Evolutionary conservation across 2,797 vertebrate species (phyloP).

Genomic region (Capromys pilorides): DNA sequence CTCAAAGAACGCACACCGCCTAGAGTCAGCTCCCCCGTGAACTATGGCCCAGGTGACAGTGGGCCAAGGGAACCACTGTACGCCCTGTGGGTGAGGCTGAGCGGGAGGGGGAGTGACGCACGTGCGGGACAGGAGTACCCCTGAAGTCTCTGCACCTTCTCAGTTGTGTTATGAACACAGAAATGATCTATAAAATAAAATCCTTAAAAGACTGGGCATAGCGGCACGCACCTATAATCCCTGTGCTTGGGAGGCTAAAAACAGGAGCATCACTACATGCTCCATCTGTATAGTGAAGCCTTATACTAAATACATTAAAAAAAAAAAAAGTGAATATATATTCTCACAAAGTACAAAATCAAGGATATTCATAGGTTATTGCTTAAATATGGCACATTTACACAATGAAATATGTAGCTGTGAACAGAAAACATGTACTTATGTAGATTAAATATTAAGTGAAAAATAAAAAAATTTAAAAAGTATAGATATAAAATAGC

Average conservation of each 20-base stretch:
- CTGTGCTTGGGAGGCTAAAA: too few species aligned
- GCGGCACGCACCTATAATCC: too few species aligned
- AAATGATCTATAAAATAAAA: neutral
- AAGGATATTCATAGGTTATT: neutral
- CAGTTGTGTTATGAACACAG: neutral
- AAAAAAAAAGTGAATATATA: neutral
- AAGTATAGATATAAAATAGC: neutral
- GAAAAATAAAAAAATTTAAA: neutral
- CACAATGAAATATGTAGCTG: neutral
- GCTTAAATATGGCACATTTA: conserved; percentile 15
- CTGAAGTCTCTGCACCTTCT: neutral
- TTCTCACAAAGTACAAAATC: conserved; percentile 23
- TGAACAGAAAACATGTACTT: neutral
- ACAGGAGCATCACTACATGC: too few species aligned
- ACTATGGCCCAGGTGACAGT: neutral
- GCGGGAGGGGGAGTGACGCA: too few species aligned
- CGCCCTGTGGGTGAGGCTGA: neutral
- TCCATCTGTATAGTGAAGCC: too few species aligned
- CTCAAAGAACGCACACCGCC: neutral
- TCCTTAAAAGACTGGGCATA: neutral
- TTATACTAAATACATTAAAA: too few species aligned
- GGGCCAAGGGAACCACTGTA: neutral
- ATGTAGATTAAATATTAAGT: neutral
- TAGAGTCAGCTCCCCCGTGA: neutral
- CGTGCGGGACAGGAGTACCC: neutral